A percentile compares a stretch with the other conserved stretches of the same genome.
Conservation (phyloP, 2,888 invertebrate genomes). For the Heliconius ismenius region DNA sequence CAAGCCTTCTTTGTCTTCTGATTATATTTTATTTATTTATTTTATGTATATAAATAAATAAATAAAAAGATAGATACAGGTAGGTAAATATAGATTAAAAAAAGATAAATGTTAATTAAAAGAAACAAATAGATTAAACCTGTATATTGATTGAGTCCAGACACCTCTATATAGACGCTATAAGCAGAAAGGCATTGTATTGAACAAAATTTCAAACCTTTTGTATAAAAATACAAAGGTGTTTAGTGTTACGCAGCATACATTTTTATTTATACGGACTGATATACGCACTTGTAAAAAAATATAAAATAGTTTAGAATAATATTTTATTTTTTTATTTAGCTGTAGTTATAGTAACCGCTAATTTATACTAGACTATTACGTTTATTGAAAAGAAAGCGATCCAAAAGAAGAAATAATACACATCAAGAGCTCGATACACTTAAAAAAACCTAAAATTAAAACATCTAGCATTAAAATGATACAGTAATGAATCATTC, state of each 20-base stretch:
- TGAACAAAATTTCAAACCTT: no score
- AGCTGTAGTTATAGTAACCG: neutral
- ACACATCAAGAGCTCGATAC: neutral
- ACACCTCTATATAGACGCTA: no score
- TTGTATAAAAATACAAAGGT: no score
- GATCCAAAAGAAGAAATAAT: neutral
- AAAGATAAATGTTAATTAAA: no score
- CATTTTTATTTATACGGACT: no score
- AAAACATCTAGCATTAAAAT: conserved; percentile 21
- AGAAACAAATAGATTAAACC: no score
- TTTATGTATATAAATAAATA: neutral
- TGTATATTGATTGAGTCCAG: no score
- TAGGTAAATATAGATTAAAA: no score
- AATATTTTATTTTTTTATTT: neutral
- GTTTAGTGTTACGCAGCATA: no score
- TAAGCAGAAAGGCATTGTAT: no score
- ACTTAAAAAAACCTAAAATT: conserved; percentile 11
- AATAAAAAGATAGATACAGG: neutral
- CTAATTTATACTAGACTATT: neutral
- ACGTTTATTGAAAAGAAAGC: neutral
- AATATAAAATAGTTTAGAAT: no score
- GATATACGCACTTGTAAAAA: no score
- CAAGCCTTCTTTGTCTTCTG: conserved; percentile 44
- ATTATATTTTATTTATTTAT: conserved; percentile 4
- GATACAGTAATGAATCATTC: conserved; percentile 19